Base-by-base conservation (phyloP, 1,140 invertebrate species). In the Zaprionus ghesquierei region DNA sequence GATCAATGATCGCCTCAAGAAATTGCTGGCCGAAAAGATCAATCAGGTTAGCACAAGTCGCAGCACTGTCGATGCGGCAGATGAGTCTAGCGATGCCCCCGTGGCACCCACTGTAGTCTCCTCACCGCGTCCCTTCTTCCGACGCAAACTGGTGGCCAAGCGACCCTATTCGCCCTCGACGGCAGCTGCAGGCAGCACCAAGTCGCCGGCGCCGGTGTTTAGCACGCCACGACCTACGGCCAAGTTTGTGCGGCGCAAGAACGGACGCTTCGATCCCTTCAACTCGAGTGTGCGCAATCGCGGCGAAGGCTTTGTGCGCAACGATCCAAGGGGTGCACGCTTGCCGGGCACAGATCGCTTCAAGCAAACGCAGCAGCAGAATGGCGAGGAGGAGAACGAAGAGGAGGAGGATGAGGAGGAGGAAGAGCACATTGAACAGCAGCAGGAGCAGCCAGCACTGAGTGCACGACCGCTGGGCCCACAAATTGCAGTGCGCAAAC, bases 361-460 rank as follows among this genome's bases (percentile, higher is more conserved):
- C 18, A 84, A 77, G 62, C 15, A 55, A 20, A 51, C 72, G 25
- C 18, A 61, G n/a, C 33, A 50, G 15, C 33, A 50, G 8, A 61
- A 58, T 3, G 55, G 58, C 1, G 56, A 65, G 12, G 71, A 76
- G 3, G 58, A 60, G 10, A 69, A 76, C 5, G 58, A 93, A 62
- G 89, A 91, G 18, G 92, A 94, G 27, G 93, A 93, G 75, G 92
- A 93, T 58, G 79, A 93, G 25, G 92, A 94, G 33, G 93, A 93
- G 74, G 92, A 93, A 60, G 81, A 92, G 77, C 90, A 92, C 18
- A 92, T 93, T 20, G 63, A 63, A 38, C 60, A 44, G 41, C 68
- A 70, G 8, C 62, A 69, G n/a, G 38, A 54, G 20, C 31, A 65
- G 29, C 44, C 55, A 18, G 53, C 31, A 5, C 6, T 73, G 10